phyloP scores from a whole-genome alignment of 2,797 vertebrate species.

The Microctenopoma steveboyesi region DNA sequence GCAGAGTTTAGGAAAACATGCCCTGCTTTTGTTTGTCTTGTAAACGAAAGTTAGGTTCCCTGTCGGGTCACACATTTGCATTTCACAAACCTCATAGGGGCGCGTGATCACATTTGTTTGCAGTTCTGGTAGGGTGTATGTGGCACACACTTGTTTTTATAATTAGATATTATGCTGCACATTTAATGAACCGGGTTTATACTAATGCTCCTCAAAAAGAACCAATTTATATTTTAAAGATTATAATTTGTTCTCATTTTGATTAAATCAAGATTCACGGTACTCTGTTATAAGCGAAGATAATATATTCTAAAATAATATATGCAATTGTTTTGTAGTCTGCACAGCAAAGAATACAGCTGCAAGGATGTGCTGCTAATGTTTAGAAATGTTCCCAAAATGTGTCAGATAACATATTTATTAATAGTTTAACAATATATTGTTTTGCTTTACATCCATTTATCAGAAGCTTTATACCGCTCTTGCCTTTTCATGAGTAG shows the following conservation, averaged over 20 bases:
- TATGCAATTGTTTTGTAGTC: no score
- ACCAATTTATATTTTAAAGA: background rate
- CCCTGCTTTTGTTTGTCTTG: slow-evolving; percentile 79
- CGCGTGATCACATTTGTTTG: slow-evolving; percentile 38
- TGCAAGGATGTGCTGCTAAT: background rate
- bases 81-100: slow-evolving; percentile 72
- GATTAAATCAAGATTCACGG: no score
- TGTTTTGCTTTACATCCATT: no score
- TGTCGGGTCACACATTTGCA: slow-evolving; percentile 71
- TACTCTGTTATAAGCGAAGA: no score
- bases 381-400: background rate
- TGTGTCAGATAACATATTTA: background rate
- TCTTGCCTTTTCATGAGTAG: background rate
- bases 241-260: no score
- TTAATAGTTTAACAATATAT: background rate
- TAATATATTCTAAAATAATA: no score
- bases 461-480: background rate
- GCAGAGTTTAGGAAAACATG: slow-evolving; percentile 80
- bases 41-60: slow-evolving; percentile 79
- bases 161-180: background rate
- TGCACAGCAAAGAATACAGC: background rate
- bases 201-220: background rate
- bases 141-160: background rate
- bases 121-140: slow-evolving; percentile 4
- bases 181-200: background rate